These are phyloP conservation scores for Stratiolaelaps scimitus DNA, from an alignment of 1,140 invertebrate genomes.

Conservation along the genomic window DNA sequence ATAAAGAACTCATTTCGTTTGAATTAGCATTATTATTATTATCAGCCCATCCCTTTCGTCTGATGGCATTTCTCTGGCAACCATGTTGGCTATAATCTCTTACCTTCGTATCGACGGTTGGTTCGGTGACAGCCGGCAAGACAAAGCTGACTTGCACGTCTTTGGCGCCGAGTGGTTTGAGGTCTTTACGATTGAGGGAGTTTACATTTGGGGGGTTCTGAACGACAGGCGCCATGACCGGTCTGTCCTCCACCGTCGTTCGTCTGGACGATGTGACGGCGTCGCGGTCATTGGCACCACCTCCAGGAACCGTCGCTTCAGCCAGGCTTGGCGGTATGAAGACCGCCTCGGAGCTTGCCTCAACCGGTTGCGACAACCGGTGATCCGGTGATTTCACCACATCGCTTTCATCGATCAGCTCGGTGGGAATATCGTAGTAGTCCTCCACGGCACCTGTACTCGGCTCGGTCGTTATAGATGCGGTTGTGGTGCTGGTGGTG, in stretches of 20 bases:
- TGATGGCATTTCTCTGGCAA: too few species aligned
- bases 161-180: conserved; percentile 19
- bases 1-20: too few species aligned
- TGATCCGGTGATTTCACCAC: not conserved
- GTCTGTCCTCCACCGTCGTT: not conserved
- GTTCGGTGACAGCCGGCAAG: conserved; percentile 12
- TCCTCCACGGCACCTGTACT: not conserved
- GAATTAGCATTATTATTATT: too few species aligned
- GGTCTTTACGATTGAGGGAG: conserved; percentile 5
- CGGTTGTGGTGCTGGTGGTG: not conserved
- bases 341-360: not conserved
- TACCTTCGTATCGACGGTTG: not conserved
- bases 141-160: conserved; percentile 26
- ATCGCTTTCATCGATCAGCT: conserved; percentile 2
- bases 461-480: not conserved
- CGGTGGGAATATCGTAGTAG: conserved; percentile 8
- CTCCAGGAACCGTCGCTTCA: too few species aligned
- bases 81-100: too few species aligned
- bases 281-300: too few species aligned
- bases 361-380: not conserved
- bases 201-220: conserved; percentile 16
- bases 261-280: too few species aligned
- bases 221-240: conserved; percentile 4
- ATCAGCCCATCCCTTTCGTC: too few species aligned
- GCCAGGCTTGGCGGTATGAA: not conserved